Percentiles rank a stretch among this genome's conserved stretches.
phyloP scores from a whole-genome alignment of 2,797 vertebrate species.

The Australoheros facetus region DNA sequence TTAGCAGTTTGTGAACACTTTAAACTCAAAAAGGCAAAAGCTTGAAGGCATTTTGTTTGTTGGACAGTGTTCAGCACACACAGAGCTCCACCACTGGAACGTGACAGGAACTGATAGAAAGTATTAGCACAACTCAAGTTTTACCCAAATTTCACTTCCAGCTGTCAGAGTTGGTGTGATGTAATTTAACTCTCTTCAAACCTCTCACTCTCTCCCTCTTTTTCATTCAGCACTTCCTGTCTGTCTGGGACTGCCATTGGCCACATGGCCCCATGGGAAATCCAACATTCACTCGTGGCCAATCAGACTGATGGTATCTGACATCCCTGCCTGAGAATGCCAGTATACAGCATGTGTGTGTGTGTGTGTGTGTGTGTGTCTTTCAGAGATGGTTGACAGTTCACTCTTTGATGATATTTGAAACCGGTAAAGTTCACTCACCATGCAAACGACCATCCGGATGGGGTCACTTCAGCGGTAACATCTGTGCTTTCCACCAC shows the following conservation, averaged over 20 bases:
- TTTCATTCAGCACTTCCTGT: constrained; percentile 28
- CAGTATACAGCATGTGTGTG: not conserved
- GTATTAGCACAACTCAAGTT: not conserved
- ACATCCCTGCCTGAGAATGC: constrained; percentile 37
- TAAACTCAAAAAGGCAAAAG: too few relatives aligned
- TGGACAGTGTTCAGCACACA: not conserved
- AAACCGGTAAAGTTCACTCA: not conserved
- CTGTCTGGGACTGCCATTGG: constrained; percentile 37
- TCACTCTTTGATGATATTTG: constrained; percentile 3
- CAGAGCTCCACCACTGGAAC: not conserved
- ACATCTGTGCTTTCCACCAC: not conserved
- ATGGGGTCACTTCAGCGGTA: not conserved
- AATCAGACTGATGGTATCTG: constrained; percentile 62
- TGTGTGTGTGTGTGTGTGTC: constrained; percentile 10
- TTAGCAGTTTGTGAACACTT: not conserved
- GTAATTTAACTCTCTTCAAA: constrained; percentile 1
- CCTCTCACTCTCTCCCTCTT: constrained; percentile 8
- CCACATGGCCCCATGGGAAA: constrained; percentile 55
- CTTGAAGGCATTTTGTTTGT: not conserved
- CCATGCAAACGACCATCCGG: not conserved
- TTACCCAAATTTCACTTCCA: not conserved
- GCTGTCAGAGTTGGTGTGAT: not conserved
- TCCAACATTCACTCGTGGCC: constrained; percentile 16
- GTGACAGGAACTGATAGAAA: not conserved
- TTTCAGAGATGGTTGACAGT: not conserved